phyloP scores from a whole-genome alignment of 2,888 invertebrate genomes.

The Trichacis sp. region DNA sequence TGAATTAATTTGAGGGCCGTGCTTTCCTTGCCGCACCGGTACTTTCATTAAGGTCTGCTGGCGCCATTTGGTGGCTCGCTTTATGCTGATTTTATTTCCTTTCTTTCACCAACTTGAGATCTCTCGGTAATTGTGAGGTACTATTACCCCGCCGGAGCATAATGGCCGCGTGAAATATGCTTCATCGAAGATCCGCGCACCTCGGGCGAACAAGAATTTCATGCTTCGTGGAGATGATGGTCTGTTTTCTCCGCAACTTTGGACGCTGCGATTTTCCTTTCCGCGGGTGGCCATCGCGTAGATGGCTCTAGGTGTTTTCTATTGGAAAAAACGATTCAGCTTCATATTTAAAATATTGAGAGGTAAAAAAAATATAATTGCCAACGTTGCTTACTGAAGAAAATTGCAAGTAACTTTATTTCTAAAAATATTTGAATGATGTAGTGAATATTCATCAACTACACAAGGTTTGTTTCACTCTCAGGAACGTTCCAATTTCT shows the following conservation, averaged over 20 bases:
- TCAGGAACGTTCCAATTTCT: no score
- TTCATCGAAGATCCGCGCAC: constrained; percentile 57
- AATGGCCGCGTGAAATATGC: constrained; percentile 63
- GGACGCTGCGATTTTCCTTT: constrained; percentile 1
- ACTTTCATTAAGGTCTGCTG: constrained; percentile 68
- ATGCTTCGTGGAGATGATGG: constrained; percentile 40
- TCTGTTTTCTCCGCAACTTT: constrained; percentile 23
- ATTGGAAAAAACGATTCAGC: no score
- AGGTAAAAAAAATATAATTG: not conserved
- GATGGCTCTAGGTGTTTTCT: not conserved
- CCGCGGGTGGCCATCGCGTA: not conserved
- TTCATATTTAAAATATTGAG: constrained; percentile 8
- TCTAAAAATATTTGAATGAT: no score
- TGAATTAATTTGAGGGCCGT: constrained; percentile 68
- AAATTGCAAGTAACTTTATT: no score
- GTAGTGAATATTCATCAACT: no score
- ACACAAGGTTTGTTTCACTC: no score
- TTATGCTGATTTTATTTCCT: constrained; percentile 69
- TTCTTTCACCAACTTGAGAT: constrained; percentile 66
- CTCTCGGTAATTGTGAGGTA: constrained; percentile 66
- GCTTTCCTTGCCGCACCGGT: constrained; percentile 57
- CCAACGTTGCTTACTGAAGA: not conserved
- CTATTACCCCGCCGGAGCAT: constrained; percentile 59
- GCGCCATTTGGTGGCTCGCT: constrained; percentile 67
- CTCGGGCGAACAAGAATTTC: constrained; percentile 49